phyloP scores from a whole-genome alignment of 2,888 invertebrate genomes.

The Drosophila mercatorum region DNA sequence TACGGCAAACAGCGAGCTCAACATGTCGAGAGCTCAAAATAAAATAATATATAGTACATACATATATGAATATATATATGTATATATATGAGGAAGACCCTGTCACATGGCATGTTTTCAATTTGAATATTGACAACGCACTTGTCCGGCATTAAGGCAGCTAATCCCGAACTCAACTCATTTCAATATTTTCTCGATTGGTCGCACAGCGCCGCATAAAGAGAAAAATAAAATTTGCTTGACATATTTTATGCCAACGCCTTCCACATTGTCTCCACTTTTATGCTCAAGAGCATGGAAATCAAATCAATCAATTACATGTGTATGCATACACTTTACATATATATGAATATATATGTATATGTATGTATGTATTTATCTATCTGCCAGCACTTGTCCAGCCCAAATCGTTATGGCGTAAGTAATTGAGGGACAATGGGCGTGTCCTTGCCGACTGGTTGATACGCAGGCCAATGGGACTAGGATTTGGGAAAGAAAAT shows the following conservation, averaged over 20 bases:
- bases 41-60: background rate
- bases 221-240: conserved; percentile 12
- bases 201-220: conserved; percentile 20
- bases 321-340: background rate
- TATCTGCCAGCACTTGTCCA: conserved; percentile 21
- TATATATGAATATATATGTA: conserved; percentile 4
- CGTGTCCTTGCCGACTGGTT: conserved; percentile 24
- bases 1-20: conserved; percentile 31
- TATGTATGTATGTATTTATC: background rate
- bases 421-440: conserved; percentile 15
- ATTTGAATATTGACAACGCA: conserved; percentile 65
- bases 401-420: conserved; percentile 11
- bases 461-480: background rate
- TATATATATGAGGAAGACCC: background rate
- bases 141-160: conserved; percentile 35
- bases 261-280: conserved; percentile 44
- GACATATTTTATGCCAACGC: conserved; percentile 48
- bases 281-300: conserved; percentile 39
- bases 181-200: conserved; percentile 42
- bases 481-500: background rate
- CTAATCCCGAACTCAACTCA: conserved; percentile 22
- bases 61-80: background rate
- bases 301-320: conserved; percentile 59
- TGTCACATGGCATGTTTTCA: conserved; percentile 64
- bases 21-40: conserved; percentile 22